Base-by-base conservation (phyloP, 64 coral and sea anemone genomes). In the Pachyseris speciosa region DNA sequence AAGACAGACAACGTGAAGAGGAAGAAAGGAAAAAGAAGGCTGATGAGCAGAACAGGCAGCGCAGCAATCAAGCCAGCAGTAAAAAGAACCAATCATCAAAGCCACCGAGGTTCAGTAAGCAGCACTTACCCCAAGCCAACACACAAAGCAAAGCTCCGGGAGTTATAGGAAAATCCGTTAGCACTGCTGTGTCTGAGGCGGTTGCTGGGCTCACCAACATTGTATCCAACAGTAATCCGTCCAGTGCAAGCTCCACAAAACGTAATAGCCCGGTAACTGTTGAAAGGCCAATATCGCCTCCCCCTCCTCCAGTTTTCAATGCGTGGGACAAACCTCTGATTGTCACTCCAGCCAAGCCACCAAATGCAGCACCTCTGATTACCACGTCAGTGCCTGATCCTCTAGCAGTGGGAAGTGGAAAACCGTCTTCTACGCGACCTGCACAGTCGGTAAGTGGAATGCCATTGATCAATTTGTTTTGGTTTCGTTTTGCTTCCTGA, bases 1-100 rank as follows among this genome's bases (percentile, higher is more conserved):
- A 95, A 44, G 97, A 99, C 50, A 95, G 89, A 74, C 94, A 95
- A 37, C 86, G 94, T 30, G 97, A 99, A 93, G 97, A 99, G 51
- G 97, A 99, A 45, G 97, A 95, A 19, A 93, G 86, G 26, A 86
- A 67, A 68, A 83, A 90, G 24, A 78, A 94, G 17, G 59, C 73
- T 38, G 93, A 89, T 68, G 97, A 99, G 58, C 95, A 95, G 41
- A 84, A 83, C 11, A 90, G 84, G 27, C 93, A 86, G 36, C 70
- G 86, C 15, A 76, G 80, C 19, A 80, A 70, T 42, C 85, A 96
- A 22, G 9, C 55, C 51, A 86, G 80, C 17, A 93, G 94, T 47
- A 99, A 99, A 75, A 95, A 95, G 85, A 85, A 84, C 61, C 93
- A 93, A 45, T 36, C 90, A 13, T 81, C 80, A 20, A 99, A 99